These are phyloP conservation scores for Argyresthia goedartella DNA, from an alignment of 2,888 invertebrate genomes.

Conservation along the genomic window DNA sequence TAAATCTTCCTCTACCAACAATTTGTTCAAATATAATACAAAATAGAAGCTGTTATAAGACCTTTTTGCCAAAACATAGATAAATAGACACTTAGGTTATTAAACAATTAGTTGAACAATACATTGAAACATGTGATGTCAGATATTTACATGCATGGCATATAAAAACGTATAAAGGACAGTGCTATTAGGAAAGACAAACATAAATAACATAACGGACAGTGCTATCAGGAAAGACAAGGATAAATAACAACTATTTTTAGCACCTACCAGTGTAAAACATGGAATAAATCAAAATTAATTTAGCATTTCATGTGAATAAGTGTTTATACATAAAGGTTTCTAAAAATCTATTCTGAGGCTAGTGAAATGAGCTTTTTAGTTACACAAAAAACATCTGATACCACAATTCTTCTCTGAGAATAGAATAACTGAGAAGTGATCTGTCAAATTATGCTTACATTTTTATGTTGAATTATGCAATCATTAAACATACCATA, in stretches of 20 bases:
- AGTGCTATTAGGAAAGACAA: not conserved
- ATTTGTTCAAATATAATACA: slow-evolving; percentile 36
- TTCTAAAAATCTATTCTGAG: not conserved
- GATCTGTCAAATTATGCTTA: no score
- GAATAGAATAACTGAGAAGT: no score
- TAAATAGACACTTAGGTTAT: not conserved
- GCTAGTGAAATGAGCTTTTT: not conserved
- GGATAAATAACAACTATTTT: not conserved
- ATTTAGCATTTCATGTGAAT: not conserved
- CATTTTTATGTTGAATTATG: no score
- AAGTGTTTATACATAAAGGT: not conserved
- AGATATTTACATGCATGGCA: slow-evolving; percentile 38
- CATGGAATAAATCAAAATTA: not conserved
- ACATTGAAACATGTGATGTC: slow-evolving; percentile 39
- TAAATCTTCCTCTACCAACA: slow-evolving; percentile 23
- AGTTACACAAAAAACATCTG: no score
- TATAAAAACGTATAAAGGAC: not conserved
- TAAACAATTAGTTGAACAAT: not conserved
- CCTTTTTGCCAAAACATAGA: not conserved
- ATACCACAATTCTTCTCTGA: no score
- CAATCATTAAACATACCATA: no score
- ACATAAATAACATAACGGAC: not conserved
- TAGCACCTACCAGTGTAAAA: not conserved
- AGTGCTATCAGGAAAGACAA: no score
- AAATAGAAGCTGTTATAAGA: not conserved